These are phyloP conservation scores for Periophthalmus magnuspinnatus DNA, from an alignment of 2,797 vertebrate species.

Conservation along the genomic window DNA sequence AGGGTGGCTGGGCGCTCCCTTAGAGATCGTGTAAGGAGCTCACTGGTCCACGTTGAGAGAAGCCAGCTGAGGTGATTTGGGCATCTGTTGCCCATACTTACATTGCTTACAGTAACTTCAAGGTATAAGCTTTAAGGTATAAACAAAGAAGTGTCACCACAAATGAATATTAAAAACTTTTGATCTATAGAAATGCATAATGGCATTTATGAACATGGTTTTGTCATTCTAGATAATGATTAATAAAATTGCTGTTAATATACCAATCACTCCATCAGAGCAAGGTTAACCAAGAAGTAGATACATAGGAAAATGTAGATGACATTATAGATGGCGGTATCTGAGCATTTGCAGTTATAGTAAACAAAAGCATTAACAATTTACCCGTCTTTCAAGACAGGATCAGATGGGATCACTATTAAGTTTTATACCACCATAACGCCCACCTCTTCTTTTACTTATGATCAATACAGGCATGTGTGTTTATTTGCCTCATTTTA, in stretches of 20 bases:
- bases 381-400: background rate
- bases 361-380: background rate
- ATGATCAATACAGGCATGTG: background rate
- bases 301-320: background rate
- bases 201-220: no score
- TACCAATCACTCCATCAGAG: background rate
- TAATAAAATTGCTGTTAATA: background rate
- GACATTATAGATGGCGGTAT: background rate
- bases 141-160: no score
- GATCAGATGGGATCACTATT: background rate
- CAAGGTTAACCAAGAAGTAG: background rate
- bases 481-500: conserved; percentile 10
- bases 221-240: no score
- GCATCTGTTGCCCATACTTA: no score
- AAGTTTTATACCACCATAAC: background rate
- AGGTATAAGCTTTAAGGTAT: no score
- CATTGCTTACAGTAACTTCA: no score
- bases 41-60: no score
- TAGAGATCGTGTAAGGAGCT: no score
- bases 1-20: no score
- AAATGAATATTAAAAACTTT: no score
- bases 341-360: background rate
- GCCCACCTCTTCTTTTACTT: background rate
- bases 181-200: no score
- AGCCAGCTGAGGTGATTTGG: no score